Conservation (phyloP, 2,797 vertebrate genomes). For the Kryptopterus vitreolus region DNA sequence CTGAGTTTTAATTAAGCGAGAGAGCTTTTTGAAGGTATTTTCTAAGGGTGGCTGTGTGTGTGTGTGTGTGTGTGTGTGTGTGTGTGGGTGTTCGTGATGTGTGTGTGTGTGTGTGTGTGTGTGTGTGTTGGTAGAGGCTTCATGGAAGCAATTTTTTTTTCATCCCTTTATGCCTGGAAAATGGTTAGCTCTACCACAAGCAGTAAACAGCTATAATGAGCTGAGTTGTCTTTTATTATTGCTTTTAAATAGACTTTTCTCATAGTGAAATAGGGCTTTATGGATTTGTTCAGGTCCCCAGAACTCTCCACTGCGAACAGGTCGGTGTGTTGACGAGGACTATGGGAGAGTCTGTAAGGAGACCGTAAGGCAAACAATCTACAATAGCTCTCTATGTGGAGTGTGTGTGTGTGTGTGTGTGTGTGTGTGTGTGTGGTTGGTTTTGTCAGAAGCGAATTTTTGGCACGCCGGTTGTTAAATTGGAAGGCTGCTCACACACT, state of each 20-base stretch:
- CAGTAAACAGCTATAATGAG: slow-evolving; percentile 27
- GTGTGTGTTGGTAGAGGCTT: no score
- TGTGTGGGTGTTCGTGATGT: no score
- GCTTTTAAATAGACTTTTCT: slow-evolving; percentile 9
- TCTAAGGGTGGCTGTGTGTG: no score
- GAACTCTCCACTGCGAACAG: background rate
- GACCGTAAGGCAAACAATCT: slow-evolving; percentile 7
- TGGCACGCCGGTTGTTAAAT: slow-evolving; percentile 42
- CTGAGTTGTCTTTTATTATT: slow-evolving; percentile 6
- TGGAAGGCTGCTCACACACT: slow-evolving; percentile 45
- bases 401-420: background rate
- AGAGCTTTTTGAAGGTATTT: slow-evolving; percentile 7
- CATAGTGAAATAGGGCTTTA: slow-evolving; percentile 12
- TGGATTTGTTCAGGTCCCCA: background rate
- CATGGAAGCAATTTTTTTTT: background rate
- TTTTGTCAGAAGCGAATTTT: slow-evolving; percentile 32
- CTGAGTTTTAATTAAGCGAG: slow-evolving; percentile 4
- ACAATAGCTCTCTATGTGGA: background rate
- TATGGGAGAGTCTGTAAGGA: slow-evolving; percentile 10
- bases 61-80: no score
- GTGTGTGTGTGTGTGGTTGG: slow-evolving; percentile 24
- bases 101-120: no score
- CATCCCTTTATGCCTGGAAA: slow-evolving; percentile 4
- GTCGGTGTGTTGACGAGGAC: background rate
- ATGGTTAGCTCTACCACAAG: slow-evolving; percentile 1